Evolutionary conservation across 1,140 invertebrate genomes (phyloP), one percentile per base, ranked within the genome.

Genomic region (Chymomyza costata): DNA sequence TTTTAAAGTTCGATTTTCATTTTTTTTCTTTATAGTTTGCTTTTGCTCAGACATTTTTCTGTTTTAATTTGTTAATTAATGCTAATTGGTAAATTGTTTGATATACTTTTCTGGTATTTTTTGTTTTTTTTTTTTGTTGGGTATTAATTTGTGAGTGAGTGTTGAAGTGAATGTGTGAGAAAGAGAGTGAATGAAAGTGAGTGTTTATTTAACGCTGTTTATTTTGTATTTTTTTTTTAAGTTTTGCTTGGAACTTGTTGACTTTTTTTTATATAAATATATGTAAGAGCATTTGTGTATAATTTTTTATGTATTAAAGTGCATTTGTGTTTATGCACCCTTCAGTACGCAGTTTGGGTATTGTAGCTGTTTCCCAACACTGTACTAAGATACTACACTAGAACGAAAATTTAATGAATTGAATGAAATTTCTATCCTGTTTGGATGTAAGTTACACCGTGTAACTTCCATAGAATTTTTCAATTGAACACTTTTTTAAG

Each of bases 21-120:
- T 40, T 64, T 46, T 32, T 43, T 54, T 63, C 41, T 17, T 48
- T 44, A 32, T 67, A 78, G 71, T 78, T 71, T 58, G 45, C 65
- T 78, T 78, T 59, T 66, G 71, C 66, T 76, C 71, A 76, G 71
- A 76, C 66, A 76, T 44, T 68, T 63, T 19, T 40, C 34, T 39
- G 16, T 15, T 41, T 48, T 39, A 34, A 28, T 32, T 71, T 60
- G 56, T 63, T 71, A 38, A 64, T 63, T 78, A 71, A 71, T 70
- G 56, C 49, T 78, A 71, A 71, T 66, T 78, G 73, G 47, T 71
- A 78, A 78, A 71, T 78, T 76, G 47, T 51, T 63, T 52, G 48
- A 43, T 53, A 71, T 78, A 71, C 59, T 54, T 51, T 69, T 51
- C 49, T 43, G 62, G 31, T 37, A n/a, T n/a, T n/a, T n/a, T n/a